Evolutionary conservation across 2,797 vertebrate species (phyloP), one percentile per base, ranked within the genome.

Genomic region (Acomys russatus): DNA sequence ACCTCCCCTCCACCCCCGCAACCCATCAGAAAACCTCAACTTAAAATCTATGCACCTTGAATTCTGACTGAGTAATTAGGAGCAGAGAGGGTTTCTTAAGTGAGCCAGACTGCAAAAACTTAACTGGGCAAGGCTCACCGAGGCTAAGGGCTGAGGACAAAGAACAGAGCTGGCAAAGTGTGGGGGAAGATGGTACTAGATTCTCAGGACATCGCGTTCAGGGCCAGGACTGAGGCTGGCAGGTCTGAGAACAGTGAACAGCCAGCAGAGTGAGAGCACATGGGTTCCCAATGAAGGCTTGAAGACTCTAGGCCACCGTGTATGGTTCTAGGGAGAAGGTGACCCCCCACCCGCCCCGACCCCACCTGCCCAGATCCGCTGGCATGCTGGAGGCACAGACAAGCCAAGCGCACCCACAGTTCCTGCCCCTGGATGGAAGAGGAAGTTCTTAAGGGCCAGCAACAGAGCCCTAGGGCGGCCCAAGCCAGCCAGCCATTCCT

Each of bases 371-470:
- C 25, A 38, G 79, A 64, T 73, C 15, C 28, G 2, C 79, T 68
- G 38, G 61, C 54, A 38, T 9, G 51, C 20, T 44, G 18, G 9
- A 56, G 23, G 82, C 64, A 33, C 11, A 94, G n/a, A 28, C 23
- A 1, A 17, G 70, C 71, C 82, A 92, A 33, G 54, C 54, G 12
- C 54, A 56, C 56, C 14, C 56, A 70, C 68, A 93, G 61, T 35
- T 92, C 56, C 79, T 1, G 49, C 63, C 92, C 44, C n/a, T 33
- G 4, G 0, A 63, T 61, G 88, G 74, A 97, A 91, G 74, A 94
- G 92, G 97, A 97, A 96, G 92, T 92, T 49, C 73, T 85, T 51
- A 9, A 70, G 30, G 44, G 68, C 30, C 3, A 49, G 51, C 30
- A 87, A 30, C 30, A 51, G 71, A 80, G 73, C 90, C 54, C 38